Conservation (phyloP, 1,140 invertebrate genomes). For the Rhopalosiphum padi region DNA sequence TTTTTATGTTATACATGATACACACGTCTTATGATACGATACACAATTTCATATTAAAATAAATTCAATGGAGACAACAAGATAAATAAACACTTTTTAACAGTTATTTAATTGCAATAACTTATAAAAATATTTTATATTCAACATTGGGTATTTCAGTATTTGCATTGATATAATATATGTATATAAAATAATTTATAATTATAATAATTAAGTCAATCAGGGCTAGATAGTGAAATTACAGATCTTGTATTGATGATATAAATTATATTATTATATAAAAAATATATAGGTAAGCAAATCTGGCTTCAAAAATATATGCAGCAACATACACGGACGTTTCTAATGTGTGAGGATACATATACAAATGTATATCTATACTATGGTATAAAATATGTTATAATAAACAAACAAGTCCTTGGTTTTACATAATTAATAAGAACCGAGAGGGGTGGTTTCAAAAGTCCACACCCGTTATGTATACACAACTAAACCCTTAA, state of each 20-base stretch:
- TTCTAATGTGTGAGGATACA: no score
- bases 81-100: neutral
- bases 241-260: neutral
- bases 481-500: no score
- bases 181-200: neutral
- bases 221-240: neutral
- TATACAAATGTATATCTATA: no score
- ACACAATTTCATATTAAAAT: neutral
- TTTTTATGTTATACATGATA: neutral
- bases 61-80: neutral
- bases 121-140: neutral
- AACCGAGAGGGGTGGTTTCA: no score
- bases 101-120: neutral
- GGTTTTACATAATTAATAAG: no score
- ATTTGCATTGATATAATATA: neutral
- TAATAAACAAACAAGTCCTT: no score
- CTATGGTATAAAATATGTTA: no score
- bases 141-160: neutral
- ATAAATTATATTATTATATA: neutral
- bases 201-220: neutral
- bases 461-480: no score
- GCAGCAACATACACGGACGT: no score
- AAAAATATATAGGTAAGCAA: neutral
- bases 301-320: neutral
- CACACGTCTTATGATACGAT: neutral